A percentile compares a stretch with the other conserved stretches of the same genome.
These are phyloP conservation scores for Cremastobaeus sp. DNA, from an alignment of 2,888 invertebrate genomes.

Conservation along the genomic window DNA sequence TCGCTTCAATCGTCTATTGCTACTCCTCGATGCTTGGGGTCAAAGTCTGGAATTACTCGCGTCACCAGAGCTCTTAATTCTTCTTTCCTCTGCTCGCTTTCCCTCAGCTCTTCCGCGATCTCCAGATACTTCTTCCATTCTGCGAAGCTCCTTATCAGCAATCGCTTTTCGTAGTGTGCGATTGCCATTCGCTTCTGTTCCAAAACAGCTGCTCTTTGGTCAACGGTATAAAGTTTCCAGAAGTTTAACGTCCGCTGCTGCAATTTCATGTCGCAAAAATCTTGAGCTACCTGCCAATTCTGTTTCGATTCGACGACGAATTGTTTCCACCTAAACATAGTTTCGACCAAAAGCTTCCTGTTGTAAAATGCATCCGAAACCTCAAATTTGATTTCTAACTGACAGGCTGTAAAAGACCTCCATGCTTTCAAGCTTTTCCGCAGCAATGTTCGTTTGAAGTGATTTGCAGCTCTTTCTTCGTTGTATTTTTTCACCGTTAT, in stretches of 20 bases:
- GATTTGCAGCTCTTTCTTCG: constrained; percentile 80
- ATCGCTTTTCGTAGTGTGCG: constrained; percentile 60
- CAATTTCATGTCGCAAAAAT: constrained; percentile 84
- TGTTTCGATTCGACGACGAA: constrained; percentile 68
- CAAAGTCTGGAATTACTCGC: constrained; percentile 72
- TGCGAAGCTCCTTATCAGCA: constrained; percentile 66
- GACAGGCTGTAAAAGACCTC: constrained; percentile 77
- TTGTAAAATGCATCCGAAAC: constrained; percentile 64
- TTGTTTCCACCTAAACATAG: constrained; percentile 67
- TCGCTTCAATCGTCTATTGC: constrained; percentile 33
- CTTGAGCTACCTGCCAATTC: constrained; percentile 85
- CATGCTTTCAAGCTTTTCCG: constrained; percentile 79
- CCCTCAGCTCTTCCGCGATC: constrained; percentile 68
- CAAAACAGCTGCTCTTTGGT: constrained; percentile 74
- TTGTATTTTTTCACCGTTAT: constrained; percentile 65
- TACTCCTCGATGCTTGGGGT: constrained; percentile 64
- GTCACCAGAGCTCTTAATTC: constrained; percentile 72
- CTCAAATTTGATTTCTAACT: constrained; percentile 61
- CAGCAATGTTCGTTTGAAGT: constrained; percentile 78
- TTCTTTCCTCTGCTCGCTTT: constrained; percentile 70
- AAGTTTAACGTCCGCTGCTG: constrained; percentile 79
- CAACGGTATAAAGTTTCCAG: constrained; percentile 79
- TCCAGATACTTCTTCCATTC: constrained; percentile 69
- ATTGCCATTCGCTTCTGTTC: constrained; percentile 64
- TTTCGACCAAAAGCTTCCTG: constrained; percentile 65